These are phyloP conservation scores for Pseudanteris insignis DNA, from an alignment of 2,888 invertebrate genomes.

Conservation along the genomic window DNA sequence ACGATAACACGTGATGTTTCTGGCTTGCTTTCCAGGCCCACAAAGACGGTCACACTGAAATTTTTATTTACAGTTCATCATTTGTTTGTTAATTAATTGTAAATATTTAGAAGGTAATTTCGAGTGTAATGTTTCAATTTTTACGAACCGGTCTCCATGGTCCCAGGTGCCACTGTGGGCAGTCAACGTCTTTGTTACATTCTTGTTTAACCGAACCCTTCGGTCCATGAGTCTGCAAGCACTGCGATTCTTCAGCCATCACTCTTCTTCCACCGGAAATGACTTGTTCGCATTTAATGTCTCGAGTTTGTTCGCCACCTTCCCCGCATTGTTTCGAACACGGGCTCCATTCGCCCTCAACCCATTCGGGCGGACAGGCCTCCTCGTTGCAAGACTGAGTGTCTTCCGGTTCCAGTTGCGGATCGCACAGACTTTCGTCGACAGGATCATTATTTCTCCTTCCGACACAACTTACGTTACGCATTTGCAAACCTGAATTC, in stretches of 20 bases:
- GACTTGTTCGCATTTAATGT: constrained; percentile 83
- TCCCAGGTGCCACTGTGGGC: constrained; percentile 87
- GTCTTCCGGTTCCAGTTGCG: constrained; percentile 75
- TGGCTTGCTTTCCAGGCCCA: constrained; percentile 84
- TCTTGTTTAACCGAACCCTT: constrained; percentile 76
- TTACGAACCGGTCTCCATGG: constrained; percentile 90
- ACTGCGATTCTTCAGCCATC: constrained; percentile 79
- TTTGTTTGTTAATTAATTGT: no score
- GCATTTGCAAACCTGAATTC: constrained; percentile 79
- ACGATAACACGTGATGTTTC: constrained; percentile 83
- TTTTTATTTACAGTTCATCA: no score
- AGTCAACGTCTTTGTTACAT: constrained; percentile 81
- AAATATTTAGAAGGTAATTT: no score
- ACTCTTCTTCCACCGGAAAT: constrained; percentile 77
- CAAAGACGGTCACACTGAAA: constrained; percentile 92
- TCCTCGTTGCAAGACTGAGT: constrained; percentile 78
- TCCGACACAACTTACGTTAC: constrained; percentile 84
- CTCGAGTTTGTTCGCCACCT: constrained; percentile 76
- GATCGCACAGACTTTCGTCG: constrained; percentile 82
- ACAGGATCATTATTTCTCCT: constrained; percentile 77
- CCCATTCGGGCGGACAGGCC: constrained; percentile 85
- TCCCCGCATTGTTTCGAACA: constrained; percentile 86
- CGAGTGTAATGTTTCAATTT: no score
- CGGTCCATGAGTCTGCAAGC: constrained; percentile 74
- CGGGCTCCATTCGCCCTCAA: constrained; percentile 79